Evolutionary conservation across 2,113 vertebrate species (phyloP), one percentile per base, ranked within the genome.

Genomic region (Columbina picui): DNA sequence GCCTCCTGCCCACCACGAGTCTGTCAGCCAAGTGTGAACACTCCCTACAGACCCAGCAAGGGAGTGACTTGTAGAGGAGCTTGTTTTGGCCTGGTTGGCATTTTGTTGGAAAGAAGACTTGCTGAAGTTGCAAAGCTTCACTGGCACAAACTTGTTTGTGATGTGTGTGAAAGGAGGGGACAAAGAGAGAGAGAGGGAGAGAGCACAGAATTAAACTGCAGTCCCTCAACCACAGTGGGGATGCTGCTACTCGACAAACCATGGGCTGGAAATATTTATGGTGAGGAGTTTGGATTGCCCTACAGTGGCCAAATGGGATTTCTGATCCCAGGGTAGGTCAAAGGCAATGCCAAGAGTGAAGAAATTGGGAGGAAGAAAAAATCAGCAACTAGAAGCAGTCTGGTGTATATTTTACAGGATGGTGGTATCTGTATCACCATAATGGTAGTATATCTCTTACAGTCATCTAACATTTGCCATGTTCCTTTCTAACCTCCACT

Each of bases 261-360:
- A 14, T 6, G 20, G 49, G 26, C 21, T 88, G 53, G 22, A 86
- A 57, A 10, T 57, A 69, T 22, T 49, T 41, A 25, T 26, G 75
- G 39, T 65, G 52, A 81, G 57, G 82, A 73, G 52, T 94, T 89
- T 75, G 80, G 68, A 81, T 90, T 89, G 93, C 71, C 71, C 76
- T 93, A 79, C 92, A 86, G 64, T 56, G 83, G 79, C 36, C 70
- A 90, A 85, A 87, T n/a, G 36, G 55, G 30, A 86, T 92, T 92
- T 92, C 71, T 23, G 50, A 70, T 67, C 39, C 17, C 45, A 84
- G 63, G 10, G 12, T 1, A 61, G 45, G 38, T 92, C 50, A 90
- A 80, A 81, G 55, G 14, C 47, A 65, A 47, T 5, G 10, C 19
- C 15, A 84, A 76, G 12, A 82, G 19, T 50, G 81, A 82, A 81